Evolutionary conservation across 2,888 invertebrate species (phyloP).

Genomic region (Lepetodrilus schrolli): DNA sequence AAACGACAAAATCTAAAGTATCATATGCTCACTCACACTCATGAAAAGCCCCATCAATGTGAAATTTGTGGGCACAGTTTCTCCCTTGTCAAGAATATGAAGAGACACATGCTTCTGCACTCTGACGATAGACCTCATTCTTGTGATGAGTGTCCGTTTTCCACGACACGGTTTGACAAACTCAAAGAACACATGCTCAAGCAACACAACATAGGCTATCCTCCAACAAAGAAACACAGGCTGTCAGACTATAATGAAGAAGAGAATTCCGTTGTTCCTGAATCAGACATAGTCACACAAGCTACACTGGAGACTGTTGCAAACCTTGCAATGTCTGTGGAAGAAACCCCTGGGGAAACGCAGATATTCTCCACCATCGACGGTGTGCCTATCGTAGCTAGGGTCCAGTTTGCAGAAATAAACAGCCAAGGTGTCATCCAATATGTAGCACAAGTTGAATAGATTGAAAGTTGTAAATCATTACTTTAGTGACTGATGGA

Average conservation of each 20-base stretch:
- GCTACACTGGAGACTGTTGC: slow-evolving; percentile 43
- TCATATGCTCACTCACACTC: slow-evolving; percentile 78
- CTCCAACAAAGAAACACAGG: slow-evolving; percentile 57
- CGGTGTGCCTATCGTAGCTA: slow-evolving; percentile 34
- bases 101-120: slow-evolving; percentile 74
- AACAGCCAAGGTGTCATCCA: slow-evolving; percentile 12
- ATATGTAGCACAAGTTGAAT: slow-evolving; percentile 30
- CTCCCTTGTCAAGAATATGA: slow-evolving; percentile 78
- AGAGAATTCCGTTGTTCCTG: not conserved
- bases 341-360: slow-evolving; percentile 32
- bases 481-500: not conserved
- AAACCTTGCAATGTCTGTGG: slow-evolving; percentile 36
- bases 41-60: slow-evolving; percentile 79
- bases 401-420: slow-evolving; percentile 35
- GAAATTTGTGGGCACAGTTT: slow-evolving; percentile 79
- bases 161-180: slow-evolving; percentile 78
- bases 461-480: not conserved
- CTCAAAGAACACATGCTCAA: slow-evolving; percentile 77
- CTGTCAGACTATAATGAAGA: slow-evolving; percentile 39
- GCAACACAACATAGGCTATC: slow-evolving; percentile 69
- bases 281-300: slow-evolving; percentile 32
- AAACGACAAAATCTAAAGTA: slow-evolving; percentile 79
- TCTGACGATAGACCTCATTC: slow-evolving; percentile 65
- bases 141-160: slow-evolving; percentile 76
- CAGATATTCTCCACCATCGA: slow-evolving; percentile 37